Evolutionary conservation across 2,888 invertebrate genomes (phyloP), one percentile per base, ranked within the genome.

Genomic region (Drosophila macrothrix): DNA sequence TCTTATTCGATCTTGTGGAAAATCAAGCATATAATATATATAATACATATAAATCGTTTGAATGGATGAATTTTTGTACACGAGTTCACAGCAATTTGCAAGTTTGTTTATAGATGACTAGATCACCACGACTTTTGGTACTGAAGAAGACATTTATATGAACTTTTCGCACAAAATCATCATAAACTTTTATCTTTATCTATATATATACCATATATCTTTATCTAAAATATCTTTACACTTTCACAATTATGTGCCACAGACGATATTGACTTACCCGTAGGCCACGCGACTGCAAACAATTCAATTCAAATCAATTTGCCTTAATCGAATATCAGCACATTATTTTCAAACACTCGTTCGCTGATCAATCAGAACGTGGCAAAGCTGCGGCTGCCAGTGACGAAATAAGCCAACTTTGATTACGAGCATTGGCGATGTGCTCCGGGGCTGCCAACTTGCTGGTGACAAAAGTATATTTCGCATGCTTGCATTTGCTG

Each of bases 381-480:
- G 7, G 1, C 62, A 37, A 69, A 62, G 49, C 49, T 50, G 12
- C 10, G 9, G 19, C 7, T 29, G 29, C 37, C 22, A 12, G 22
- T 3, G 10, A 22, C 16, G 25, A 28, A 54, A 35, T 62, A 31
- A 31, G 7, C n/a, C 0, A 3, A 3, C 10, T 33, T 37, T 29
- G 22, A 22, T 61, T 41, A 9, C 9, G 2, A 31, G 5, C 16
- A 9, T 3, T 9, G 31, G 9, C 29, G 2, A 16, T 41, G 19
- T 10, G 14, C 25, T n/a, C 14, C 5, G 12, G 67, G 3, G 50
- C 50, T 67, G 67, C 39, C 67, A 50, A 55, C 33, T n/a, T 14
- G 33, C 2, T 54, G 16, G 25, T 6, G 43, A 12, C 14, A 16
- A 19, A 16, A 55, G 25, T 6, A 4, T 28, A 25, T 46, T 35